Percentiles rank a stretch among this genome's conserved stretches.
Evolutionary conservation across 2,888 invertebrate species (phyloP).

Genomic region (Melanostoma scalare): DNA sequence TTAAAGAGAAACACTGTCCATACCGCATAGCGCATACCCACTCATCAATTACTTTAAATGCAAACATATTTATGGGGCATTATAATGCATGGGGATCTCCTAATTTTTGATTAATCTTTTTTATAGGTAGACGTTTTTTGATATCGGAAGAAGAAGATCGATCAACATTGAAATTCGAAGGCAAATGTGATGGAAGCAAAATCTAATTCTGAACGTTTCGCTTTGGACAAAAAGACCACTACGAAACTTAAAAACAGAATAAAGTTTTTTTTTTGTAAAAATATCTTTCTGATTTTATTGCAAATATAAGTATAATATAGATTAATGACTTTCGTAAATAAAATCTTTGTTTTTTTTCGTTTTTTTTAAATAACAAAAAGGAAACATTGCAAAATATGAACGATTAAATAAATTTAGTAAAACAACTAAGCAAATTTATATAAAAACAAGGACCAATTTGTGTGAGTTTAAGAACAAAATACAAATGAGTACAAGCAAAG

Average conservation of each 20-base stretch:
- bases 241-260: not conserved
- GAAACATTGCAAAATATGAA: slow-evolving; percentile 49
- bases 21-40: too few species aligned
- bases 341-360: slow-evolving; percentile 27
- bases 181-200: too few species aligned
- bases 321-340: slow-evolving; percentile 61
- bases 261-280: slow-evolving; percentile 54
- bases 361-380: slow-evolving; percentile 44
- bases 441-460: slow-evolving; percentile 23
- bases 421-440: slow-evolving; percentile 13
- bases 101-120: too few species aligned
- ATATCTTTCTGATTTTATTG: slow-evolving; percentile 59
- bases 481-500: slow-evolving; percentile 19
- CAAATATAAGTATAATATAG: slow-evolving; percentile 48
- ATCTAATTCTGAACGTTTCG: too few species aligned
- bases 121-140: too few species aligned
- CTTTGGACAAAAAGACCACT: not conserved
- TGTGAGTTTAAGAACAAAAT: slow-evolving; percentile 3
- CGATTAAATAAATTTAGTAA: slow-evolving; percentile 48
- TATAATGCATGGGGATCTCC: too few species aligned
- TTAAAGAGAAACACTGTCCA: too few species aligned
- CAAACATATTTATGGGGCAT: too few species aligned
- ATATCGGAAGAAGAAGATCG: too few species aligned
- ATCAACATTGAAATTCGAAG: too few species aligned
- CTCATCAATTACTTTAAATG: too few species aligned